phyloP scores from a whole-genome alignment of 2,797 vertebrate species.

The Sciurus vulgaris region DNA sequence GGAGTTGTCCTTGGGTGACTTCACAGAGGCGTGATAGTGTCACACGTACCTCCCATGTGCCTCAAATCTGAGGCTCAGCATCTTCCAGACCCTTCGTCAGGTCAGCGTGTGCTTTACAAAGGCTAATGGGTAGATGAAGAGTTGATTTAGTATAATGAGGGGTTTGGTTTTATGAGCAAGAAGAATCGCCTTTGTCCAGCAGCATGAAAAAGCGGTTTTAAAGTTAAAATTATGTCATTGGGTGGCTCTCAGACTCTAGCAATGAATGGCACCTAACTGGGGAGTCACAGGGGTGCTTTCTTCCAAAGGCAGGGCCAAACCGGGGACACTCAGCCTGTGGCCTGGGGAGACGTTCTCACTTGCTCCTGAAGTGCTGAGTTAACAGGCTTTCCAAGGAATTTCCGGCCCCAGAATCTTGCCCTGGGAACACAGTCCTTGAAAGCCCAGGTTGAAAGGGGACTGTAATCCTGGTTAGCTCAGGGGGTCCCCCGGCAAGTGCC shows the following conservation, averaged over 20 bases:
- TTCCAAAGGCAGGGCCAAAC: not conserved
- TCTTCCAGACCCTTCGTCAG: not conserved
- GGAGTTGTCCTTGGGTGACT: conserved; percentile 62
- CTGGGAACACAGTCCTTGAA: not conserved
- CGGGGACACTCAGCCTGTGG: not conserved
- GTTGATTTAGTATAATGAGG: conserved; percentile 59
- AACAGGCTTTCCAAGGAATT: not conserved
- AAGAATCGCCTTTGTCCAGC: conserved; percentile 70
- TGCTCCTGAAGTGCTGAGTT: conserved; percentile 33
- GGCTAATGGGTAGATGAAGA: conserved; percentile 18
- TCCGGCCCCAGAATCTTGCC: not conserved
- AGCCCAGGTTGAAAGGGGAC: too few relatives aligned
- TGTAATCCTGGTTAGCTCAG: too few relatives aligned
- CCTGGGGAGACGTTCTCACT: not conserved
- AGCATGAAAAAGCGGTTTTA: conserved; percentile 54
- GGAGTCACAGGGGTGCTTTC: not conserved
- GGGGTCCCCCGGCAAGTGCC: not conserved
- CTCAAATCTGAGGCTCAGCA: conserved; percentile 55
- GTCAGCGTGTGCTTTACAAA: not conserved
- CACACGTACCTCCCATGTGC: not conserved
- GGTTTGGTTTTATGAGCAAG: conserved; percentile 73
- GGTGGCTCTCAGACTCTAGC: conserved; percentile 52
- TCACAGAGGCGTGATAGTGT: not conserved
- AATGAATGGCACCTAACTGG: not conserved
- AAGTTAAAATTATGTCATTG: conserved; percentile 67